Percentiles rank a stretch among this genome's conserved stretches.
phyloP scores from a whole-genome alignment of 2,797 vertebrate species.

The Melanotaenia trifasciata region DNA sequence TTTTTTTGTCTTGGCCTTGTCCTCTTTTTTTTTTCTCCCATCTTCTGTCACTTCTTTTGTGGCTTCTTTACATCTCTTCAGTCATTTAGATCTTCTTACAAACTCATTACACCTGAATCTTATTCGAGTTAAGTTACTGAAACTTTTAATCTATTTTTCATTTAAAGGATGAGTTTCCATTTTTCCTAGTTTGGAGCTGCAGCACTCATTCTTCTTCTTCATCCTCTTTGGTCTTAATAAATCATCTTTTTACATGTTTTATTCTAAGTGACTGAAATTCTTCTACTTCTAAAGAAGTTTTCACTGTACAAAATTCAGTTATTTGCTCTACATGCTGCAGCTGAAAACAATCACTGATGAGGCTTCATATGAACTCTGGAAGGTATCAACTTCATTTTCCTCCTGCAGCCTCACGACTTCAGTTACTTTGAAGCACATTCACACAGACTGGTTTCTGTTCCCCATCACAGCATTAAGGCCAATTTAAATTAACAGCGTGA shows the following conservation, averaged over 20 bases:
- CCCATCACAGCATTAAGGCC: background rate
- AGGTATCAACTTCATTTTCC: background rate
- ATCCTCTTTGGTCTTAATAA: background rate
- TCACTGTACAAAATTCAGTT: background rate
- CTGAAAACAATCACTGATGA: background rate
- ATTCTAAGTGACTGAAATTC: background rate
- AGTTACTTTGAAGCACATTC: background rate
- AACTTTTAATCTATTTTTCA: background rate
- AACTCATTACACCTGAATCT: background rate
- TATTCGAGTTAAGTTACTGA: background rate
- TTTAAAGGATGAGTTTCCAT: background rate
- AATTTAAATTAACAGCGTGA: background rate
- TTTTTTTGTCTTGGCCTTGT: slow-evolving; percentile 53
- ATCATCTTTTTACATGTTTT: background rate
- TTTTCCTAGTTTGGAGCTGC: background rate
- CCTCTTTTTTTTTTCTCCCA: slow-evolving; percentile 21
- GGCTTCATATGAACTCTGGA: background rate
- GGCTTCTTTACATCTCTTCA: background rate
- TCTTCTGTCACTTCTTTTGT: slow-evolving; percentile 23
- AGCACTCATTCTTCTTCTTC: background rate
- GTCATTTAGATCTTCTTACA: background rate
- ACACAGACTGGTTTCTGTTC: background rate
- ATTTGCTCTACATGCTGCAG: background rate
- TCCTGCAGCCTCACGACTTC: background rate
- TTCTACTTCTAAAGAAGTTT: background rate